Evolutionary conservation across 2,797 vertebrate genomes (phyloP).

Genomic region (Pseudochromis fuscus): DNA sequence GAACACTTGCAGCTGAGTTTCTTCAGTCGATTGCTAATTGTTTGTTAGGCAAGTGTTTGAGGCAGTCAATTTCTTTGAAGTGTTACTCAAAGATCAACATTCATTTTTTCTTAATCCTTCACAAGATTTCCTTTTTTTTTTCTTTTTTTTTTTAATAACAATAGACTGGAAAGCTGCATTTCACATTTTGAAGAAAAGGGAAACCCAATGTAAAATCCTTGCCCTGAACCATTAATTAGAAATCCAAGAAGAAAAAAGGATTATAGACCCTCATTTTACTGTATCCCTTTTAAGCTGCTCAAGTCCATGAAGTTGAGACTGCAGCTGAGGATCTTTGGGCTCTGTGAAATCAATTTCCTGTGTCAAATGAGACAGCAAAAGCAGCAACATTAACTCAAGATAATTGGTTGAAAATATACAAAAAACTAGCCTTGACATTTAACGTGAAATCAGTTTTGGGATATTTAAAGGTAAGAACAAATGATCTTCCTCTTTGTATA

Average conservation of each 20-base stretch:
- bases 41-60: conserved; percentile 37
- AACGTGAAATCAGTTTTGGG: conserved; percentile 33
- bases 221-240: conserved; percentile 73
- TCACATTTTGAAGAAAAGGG: conserved; percentile 37
- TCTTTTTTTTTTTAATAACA: conserved; percentile 26
- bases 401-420: conserved; percentile 51
- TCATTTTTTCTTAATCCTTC: conserved; percentile 52
- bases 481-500: conserved; percentile 24
- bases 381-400: conserved; percentile 47
- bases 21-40: conserved; percentile 44
- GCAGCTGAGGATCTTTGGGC: conserved; percentile 57
- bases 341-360: conserved; percentile 72
- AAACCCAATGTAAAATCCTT: conserved; percentile 62
- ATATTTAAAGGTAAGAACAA: conserved; percentile 19
- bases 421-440: conserved; percentile 14
- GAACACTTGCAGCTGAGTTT: conserved; percentile 12
- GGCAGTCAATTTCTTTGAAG: conserved; percentile 47
- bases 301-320: conserved; percentile 60
- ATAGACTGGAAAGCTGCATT: conserved; percentile 25
- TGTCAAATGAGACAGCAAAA: conserved; percentile 59
- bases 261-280: conserved; percentile 69
- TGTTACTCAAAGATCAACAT: conserved; percentile 46
- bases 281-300: conserved; percentile 63
- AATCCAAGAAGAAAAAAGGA: conserved; percentile 67
- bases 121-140: conserved; percentile 22